Base-by-base conservation (phyloP, 2,797 vertebrate genomes). In the Gadopsis marmoratus region DNA sequence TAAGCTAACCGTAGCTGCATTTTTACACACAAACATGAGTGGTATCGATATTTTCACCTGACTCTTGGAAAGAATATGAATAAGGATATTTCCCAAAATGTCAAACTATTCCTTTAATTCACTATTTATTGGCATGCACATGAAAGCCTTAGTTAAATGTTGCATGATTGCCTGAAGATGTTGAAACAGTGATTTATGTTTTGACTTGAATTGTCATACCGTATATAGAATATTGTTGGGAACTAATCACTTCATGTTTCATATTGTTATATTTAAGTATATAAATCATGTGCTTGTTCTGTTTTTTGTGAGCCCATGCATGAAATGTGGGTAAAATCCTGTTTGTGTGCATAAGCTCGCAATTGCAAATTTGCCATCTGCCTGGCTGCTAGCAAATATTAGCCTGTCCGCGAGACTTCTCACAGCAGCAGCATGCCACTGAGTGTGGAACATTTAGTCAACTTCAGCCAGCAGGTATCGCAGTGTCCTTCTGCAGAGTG, bases 341-440 rank as follows among this genome's bases (percentile, higher is more conserved):
- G 43, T 75, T 14, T 72, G 8, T 43, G 43, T 54, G 37, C 10
- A 43, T 43, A 31, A 51, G 4, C 16, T 45, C 3, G 3, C 8
- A 33, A 26, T 17, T 56, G 4, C 14, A 50, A 48, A 63, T 56
- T 29, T 65, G 35, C 56, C 67, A 74, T 35, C 65, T 59, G 59
- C 47, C 48, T 67, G 79, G 79, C 73, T 68, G 45, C 55, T 19
- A 23, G 74, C 80, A 70, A 84, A 29, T 29, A 39, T 80, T 76
- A 50, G 59, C 23, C 61, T 51, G 77, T 86, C 84, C 75, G 84
- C 84, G 78, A 87, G 74, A 41, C 11, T 4, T 76, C 80, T 72
- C 48, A 54, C 59, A 67, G 74, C 55, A 67, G 82, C 79, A 69
- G 23, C 79, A 69, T 11, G 19, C 39, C 65, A 65, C 61, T 47